Conservation (phyloP, 2,797 vertebrate species). For the Gobionotothen gibberifrons region DNA sequence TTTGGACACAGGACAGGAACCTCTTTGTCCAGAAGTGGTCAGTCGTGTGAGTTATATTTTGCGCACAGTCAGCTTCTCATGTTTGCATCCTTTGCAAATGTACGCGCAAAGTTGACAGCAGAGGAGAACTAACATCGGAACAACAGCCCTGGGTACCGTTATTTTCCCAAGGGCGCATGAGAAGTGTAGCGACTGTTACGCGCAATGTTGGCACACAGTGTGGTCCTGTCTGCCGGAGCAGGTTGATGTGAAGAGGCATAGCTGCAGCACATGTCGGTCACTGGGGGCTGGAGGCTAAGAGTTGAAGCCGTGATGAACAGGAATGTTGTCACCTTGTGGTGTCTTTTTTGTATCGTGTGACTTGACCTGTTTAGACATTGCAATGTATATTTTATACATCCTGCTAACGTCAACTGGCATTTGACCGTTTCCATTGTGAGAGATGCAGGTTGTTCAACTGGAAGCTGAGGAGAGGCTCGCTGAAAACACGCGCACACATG, state of each 20-base stretch:
- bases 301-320: not conserved
- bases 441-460: not conserved
- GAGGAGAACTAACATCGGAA: not conserved
- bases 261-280: not conserved
- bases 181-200: not conserved
- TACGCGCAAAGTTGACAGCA: slow-evolving; percentile 3
- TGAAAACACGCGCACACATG: no score
- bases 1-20: slow-evolving; percentile 33
- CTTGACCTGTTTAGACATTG: not conserved
- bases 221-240: no score
- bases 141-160: fast-evolving
- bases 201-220: slow-evolving; percentile 11
- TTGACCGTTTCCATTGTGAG: not conserved
- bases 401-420: not conserved
- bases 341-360: not conserved
- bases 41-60: slow-evolving; percentile 8
- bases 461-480: not conserved
- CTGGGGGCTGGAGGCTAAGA: not conserved
- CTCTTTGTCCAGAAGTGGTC: slow-evolving; percentile 38
- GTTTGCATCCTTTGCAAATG: not conserved
- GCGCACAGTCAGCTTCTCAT: not conserved
- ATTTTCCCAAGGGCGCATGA: not conserved
- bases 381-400: no score
- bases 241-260: no score
- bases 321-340: not conserved